Percentiles rank a stretch among this genome's conserved stretches.
These are phyloP conservation scores for Crotalus viridis DNA, from an alignment of 2,113 vertebrate species.

Conservation along the genomic window DNA sequence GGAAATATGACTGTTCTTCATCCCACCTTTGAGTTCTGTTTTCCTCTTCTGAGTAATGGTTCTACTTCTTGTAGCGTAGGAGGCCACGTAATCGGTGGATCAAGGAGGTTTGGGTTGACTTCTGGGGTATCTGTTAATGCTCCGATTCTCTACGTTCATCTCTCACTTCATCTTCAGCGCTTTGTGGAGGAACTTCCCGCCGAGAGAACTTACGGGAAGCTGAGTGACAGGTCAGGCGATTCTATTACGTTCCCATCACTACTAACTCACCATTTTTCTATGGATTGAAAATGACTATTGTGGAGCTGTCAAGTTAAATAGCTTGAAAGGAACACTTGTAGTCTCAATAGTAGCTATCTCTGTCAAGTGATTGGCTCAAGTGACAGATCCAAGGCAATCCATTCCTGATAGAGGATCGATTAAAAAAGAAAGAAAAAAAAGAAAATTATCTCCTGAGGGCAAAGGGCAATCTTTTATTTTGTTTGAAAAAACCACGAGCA, in stretches of 20 bases:
- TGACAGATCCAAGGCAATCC: constrained; percentile 73
- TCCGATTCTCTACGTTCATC: constrained; percentile 38
- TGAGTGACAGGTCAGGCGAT: constrained; percentile 65
- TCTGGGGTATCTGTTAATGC: neutral
- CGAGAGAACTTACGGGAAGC: constrained; percentile 65
- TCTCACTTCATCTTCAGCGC: constrained; percentile 50
- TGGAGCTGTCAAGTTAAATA: constrained; percentile 78
- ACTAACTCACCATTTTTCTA: constrained; percentile 75
- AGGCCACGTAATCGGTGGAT: neutral
- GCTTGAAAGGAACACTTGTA: constrained; percentile 65
- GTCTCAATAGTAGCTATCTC: constrained; percentile 74
- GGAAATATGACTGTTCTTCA: constrained; percentile 39
- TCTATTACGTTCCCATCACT: constrained; percentile 71
- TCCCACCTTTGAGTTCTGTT: neutral
- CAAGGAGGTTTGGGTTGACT: neutral
- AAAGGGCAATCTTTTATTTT: neutral
- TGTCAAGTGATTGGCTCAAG: constrained; percentile 69
- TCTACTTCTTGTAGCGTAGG: neutral
- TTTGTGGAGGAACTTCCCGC: constrained; percentile 55
- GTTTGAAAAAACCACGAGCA: neutral
- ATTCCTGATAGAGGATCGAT: constrained; percentile 67
- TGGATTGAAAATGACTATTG: constrained; percentile 72
- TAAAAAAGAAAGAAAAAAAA: constrained; percentile 68
- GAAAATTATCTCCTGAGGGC: constrained; percentile 60
- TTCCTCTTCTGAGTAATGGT: constrained; percentile 10